Evolutionary conservation across 2,888 invertebrate genomes (phyloP).

Genomic region (Synergus gifuensis): DNA sequence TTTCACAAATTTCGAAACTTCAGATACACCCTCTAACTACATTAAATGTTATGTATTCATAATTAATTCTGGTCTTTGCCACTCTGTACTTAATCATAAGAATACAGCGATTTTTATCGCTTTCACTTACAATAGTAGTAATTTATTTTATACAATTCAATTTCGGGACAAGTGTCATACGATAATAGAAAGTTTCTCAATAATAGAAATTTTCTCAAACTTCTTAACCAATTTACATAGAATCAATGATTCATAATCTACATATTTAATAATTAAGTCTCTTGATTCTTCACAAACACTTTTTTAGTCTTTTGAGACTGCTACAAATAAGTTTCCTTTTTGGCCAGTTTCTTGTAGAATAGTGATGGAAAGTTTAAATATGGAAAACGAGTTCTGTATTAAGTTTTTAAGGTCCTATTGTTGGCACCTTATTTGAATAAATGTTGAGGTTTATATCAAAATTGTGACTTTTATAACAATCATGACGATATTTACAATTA

Average conservation of each 20-base stretch:
- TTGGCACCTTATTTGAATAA: not conserved
- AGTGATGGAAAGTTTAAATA: not conserved
- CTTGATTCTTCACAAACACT: not conserved
- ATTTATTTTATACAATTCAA: slow-evolving; percentile 30
- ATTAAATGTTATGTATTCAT: slow-evolving; percentile 46
- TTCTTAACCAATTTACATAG: slow-evolving; percentile 23
- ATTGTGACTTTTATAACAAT: slow-evolving; percentile 24
- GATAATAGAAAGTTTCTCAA: slow-evolving; percentile 20
- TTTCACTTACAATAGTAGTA: slow-evolving; percentile 1
- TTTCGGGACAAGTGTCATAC: slow-evolving; percentile 24
- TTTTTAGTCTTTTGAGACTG: not conserved
- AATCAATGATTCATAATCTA: slow-evolving; percentile 29
- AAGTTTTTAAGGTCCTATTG: not conserved
- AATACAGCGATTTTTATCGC: slow-evolving; percentile 8
- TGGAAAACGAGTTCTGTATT: not conserved
- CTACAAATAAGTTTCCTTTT: slow-evolving; percentile 17
- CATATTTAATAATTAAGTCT: slow-evolving; percentile 21
- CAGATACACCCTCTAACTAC: slow-evolving; percentile 44
- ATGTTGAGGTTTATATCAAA: slow-evolving; percentile 14
- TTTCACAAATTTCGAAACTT: slow-evolving; percentile 46
- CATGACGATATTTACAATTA: slow-evolving; percentile 39
- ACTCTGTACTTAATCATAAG: slow-evolving; percentile 44
- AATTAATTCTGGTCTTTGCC: slow-evolving; percentile 40
- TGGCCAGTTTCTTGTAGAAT: not conserved
- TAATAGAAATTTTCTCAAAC: slow-evolving; percentile 25